A percentile compares a stretch with the other conserved stretches of the same genome.
Conservation (phyloP, 2,113 vertebrate genomes). For the Vimba vimba region DNA sequence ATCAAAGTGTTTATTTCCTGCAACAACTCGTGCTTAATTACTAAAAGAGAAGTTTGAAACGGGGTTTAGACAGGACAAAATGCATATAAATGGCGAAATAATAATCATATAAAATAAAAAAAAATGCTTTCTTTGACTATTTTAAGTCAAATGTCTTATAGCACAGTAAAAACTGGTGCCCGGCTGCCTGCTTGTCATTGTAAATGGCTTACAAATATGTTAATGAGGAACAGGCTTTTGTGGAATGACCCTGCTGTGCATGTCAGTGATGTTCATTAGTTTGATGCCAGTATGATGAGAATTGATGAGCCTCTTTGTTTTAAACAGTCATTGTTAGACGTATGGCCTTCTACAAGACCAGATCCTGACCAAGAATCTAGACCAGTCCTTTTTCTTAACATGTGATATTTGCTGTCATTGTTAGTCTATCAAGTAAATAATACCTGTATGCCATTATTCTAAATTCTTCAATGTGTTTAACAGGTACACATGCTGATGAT, state of each 20-base stretch:
- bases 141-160: not conserved
- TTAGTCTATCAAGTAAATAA: not conserved
- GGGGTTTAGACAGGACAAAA: too few species aligned
- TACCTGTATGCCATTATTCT: not conserved
- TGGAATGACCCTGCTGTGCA: not conserved
- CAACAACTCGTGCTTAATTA: not conserved
- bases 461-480: not conserved
- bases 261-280: not conserved
- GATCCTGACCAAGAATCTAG: not conserved
- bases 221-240: not conserved
- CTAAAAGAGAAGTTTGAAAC: not conserved
- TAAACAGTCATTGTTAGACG: not conserved
- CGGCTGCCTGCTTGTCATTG: not conserved
- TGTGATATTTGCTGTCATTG: not conserved
- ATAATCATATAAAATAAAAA: not conserved
- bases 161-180: not conserved
- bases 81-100: not conserved
- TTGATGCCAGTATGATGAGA: not conserved
- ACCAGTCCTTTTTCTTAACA: not conserved
- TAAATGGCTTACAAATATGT: not conserved
- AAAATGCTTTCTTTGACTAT: not conserved
- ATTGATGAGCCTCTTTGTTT: not conserved
- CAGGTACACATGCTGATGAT: slow-evolving; percentile 54
- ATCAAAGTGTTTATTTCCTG: not conserved
- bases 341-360: not conserved